Base-by-base conservation (phyloP, 35 echinoderm and acorn worm genomes). In the Ophioderma brevispina region DNA sequence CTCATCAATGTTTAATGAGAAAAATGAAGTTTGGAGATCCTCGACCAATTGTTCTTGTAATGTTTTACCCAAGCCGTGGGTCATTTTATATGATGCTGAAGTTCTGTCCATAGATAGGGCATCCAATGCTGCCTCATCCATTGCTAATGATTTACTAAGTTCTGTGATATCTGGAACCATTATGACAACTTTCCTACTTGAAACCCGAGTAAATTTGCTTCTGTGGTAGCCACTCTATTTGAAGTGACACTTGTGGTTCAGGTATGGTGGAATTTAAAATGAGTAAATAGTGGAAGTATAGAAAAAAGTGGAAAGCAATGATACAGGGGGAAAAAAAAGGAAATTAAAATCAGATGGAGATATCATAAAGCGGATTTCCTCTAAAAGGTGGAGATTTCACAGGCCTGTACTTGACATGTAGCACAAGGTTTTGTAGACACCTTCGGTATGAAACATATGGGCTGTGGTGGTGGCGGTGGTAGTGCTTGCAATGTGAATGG, bases 1-100 rank as follows among this genome's bases (percentile, higher is more conserved):
- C 64, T 88, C 91, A 88, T 93, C 80, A 46, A 88, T 88, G 50
- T 93, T 88, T 0, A 93, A 46, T 33, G 85, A 93, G 38, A 93
- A 88, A 32, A 64, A 88, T 1, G 79, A 43, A 31, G 4, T 77
- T 81, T 84, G 31, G 5, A 93, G 37, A 64, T 93, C 85, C 49
- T 82, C 59, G 55, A 88, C 37, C 25, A 37, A 42, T 43, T 82
- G 0, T 41, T 88, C 79, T 82, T 82, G 3, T 35, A 82, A 93
- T n/a, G 78, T 88, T 88, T 88, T 93, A 0, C 84, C 85, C 23
- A 88, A 37, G 42, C 91, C 91, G 78, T 93, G 86, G 13, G 85
- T 88, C 86, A 93, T 93, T 40, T 88, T 93, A 39, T 93, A 82
- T 23, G 91, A 84, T 15, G 85, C 85, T 52, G 85, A 32, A 13